These are phyloP conservation scores for Gonioctena quinquepunctata DNA, from an alignment of 1,140 invertebrate species.

Conservation along the genomic window DNA sequence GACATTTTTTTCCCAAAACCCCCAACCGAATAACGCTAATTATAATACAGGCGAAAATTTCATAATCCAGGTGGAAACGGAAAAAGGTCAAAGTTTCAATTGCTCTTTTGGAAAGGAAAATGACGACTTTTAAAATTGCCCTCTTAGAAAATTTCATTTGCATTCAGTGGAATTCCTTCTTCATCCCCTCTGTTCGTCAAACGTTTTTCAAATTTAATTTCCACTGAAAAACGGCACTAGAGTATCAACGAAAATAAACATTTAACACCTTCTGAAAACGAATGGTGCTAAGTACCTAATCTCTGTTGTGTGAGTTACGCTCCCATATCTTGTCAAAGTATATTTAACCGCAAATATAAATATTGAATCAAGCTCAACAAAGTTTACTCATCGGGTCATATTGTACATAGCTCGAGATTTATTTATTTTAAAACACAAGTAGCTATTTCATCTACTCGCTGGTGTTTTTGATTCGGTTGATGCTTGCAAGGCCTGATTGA, in stretches of 20 bases:
- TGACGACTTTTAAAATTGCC: no score
- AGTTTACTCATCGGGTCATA: slow-evolving; percentile 1
- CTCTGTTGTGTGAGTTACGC: neutral
- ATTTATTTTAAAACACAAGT: slow-evolving; percentile 11
- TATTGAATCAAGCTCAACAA: slow-evolving; percentile 13
- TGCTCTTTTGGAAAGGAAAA: no score
- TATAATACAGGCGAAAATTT: no score
- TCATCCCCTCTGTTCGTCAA: neutral
- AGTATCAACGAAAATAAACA: slow-evolving; percentile 4
- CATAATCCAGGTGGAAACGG: no score
- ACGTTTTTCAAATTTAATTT: neutral
- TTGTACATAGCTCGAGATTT: neutral
- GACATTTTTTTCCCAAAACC: no score
- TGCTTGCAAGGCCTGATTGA: neutral
- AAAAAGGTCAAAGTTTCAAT: no score
- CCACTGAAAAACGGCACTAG: neutral
- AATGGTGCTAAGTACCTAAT: slow-evolving; percentile 2
- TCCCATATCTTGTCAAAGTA: neutral
- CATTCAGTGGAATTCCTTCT: no score
- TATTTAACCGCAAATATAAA: slow-evolving; percentile 13
- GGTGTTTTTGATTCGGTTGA: neutral
- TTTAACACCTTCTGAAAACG: slow-evolving; percentile 8
- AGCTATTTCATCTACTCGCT: neutral
- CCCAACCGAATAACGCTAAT: no score
- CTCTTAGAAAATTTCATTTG: no score